A percentile compares a stretch with the other conserved stretches of the same genome.
Conservation (phyloP, 2,888 invertebrate genomes). For the Parelbella ahira region DNA sequence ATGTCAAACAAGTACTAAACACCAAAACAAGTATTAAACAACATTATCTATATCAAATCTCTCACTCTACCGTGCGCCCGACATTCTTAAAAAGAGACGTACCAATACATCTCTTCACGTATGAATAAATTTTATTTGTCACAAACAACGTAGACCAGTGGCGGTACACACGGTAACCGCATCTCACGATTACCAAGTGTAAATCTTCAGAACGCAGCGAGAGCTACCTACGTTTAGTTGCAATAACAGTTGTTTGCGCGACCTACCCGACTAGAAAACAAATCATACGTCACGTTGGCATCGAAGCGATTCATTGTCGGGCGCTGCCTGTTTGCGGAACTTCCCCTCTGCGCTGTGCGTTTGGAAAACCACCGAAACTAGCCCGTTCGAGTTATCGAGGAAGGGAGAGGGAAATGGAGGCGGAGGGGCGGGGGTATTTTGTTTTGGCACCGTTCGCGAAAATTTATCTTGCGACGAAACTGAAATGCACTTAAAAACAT, state of each 20-base stretch:
- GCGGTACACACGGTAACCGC: too few species aligned
- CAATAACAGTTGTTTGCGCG: constrained; percentile 24
- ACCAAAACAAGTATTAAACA: too few species aligned
- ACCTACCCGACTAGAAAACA: constrained; percentile 19
- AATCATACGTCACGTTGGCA: constrained; percentile 33
- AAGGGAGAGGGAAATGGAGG: too few species aligned
- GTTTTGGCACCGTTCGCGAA: constrained; percentile 31
- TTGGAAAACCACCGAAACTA: constrained; percentile 9
- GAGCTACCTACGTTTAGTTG: constrained; percentile 16
- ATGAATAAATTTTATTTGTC: too few species aligned
- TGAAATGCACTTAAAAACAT: constrained; percentile 74
- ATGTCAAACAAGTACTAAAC: too few species aligned
- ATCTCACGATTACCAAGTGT: too few species aligned
- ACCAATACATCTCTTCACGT: too few species aligned
- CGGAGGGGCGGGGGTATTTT: constrained; percentile 18
- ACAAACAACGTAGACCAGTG: too few species aligned
- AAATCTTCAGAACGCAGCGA: too few species aligned
- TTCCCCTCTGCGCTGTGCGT: constrained; percentile 32
- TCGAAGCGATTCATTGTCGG: constrained; percentile 45
- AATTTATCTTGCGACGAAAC: constrained; percentile 63
- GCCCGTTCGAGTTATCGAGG: constrained; percentile 2
- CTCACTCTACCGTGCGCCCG: too few species aligned
- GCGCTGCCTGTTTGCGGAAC: constrained; percentile 46
- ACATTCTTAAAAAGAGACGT: too few species aligned
- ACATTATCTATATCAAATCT: too few species aligned